phyloP scores from a whole-genome alignment of 2,113 vertebrate species.

The Nannobrachium achirus region DNA sequence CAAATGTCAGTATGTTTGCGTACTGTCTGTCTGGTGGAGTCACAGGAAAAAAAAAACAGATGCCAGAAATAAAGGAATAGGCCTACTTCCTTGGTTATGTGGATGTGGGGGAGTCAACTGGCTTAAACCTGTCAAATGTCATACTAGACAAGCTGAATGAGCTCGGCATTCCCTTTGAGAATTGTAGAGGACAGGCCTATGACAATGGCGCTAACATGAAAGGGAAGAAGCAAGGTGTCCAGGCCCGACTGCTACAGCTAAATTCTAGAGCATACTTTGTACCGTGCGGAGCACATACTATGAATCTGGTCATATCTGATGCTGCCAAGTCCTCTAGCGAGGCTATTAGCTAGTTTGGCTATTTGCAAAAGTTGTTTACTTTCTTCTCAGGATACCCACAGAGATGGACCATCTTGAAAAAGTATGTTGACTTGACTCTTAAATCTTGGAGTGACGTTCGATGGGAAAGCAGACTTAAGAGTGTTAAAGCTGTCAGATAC shows the following conservation, averaged over 20 bases:
- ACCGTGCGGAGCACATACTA: constrained; percentile 25
- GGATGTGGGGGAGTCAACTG: constrained; percentile 9
- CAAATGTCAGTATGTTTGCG: constrained; percentile 10
- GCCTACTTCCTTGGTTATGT: constrained; percentile 25
- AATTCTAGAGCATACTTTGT: constrained; percentile 20
- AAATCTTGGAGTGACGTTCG: neutral
- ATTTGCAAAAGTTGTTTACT: neutral
- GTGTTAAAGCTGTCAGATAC: neutral
- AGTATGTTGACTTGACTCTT: neutral
- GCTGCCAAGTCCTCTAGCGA: neutral
- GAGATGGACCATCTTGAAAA: neutral
- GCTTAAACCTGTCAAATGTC: constrained; percentile 24
- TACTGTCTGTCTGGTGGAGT: constrained; percentile 9
- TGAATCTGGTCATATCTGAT: constrained; percentile 18
- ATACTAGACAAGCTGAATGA: constrained; percentile 23
- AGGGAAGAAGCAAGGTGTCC: neutral
- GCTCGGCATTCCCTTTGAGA: constrained; percentile 1
- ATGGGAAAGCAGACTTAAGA: constrained; percentile 13
- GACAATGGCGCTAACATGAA: neutral
- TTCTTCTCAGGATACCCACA: neutral
- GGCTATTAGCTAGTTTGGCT: neutral
- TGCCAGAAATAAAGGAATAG: constrained; percentile 21
- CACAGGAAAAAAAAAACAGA: too few species aligned
- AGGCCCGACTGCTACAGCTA: neutral
- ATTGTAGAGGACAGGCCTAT: constrained; percentile 2